Base-by-base conservation (phyloP, 2,113 vertebrate genomes). In the Piprites chloris region DNA sequence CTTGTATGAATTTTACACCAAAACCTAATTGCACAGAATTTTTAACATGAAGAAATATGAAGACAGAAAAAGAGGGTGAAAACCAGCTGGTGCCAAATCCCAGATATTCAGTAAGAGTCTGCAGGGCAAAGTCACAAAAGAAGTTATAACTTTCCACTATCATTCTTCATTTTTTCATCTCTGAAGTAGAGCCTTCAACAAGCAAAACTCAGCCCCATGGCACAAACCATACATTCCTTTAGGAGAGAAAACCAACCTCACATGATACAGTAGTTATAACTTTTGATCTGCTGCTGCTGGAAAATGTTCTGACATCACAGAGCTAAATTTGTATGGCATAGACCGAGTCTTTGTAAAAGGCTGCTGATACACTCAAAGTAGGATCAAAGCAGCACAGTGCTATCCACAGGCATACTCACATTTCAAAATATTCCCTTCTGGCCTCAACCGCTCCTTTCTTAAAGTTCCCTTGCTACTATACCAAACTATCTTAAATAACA, bases 81-180 rank as follows among this genome's bases (percentile, higher is more conserved):
- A 8, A 44, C 9, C 8, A 33, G 3, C 3, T 5, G 0, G 3
- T 75, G 42, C 4, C 1, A 2, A 84, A 73, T 46, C 9, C 14
- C 12, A 46, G 30, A 26, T 5, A 23, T 2, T 6, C 14, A 53
- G 12, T 47, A 26, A 6, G 1, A 56, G 5, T 18, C 30, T 63
- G 8, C 12, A 27, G 6, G 3, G 2, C 15, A 35, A 53, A 76
- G 30, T 20, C 3, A 3, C 18, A 56, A 39, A 69, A 63, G 14
- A 47, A 47, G 3, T 3, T 66, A 9, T 35, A 55, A 2, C 8
- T 37, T 69, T 12, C 22, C 47, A 49, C 33, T 37, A 13, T n/a
- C 2, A 6, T 35, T 77, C 41, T 71, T 75, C 5, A 22, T 30
- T 35, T 80, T 46, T 33, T 50, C 20, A 26, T 79, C 18, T 20